Evolutionary conservation across 1,140 invertebrate species (phyloP).

Genomic region (Drosophila prosaltans): DNA sequence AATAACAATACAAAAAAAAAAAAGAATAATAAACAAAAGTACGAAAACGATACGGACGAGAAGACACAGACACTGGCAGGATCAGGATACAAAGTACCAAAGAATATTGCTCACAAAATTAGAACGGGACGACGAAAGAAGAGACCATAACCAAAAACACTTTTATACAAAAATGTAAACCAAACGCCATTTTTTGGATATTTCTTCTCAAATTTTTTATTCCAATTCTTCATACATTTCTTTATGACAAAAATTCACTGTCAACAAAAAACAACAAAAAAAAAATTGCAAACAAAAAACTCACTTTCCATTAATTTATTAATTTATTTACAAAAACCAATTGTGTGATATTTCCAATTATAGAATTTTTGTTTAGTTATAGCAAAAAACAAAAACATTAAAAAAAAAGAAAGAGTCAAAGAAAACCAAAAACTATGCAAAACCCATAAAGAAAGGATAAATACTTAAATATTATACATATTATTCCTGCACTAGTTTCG

Average conservation of each 20-base stretch:
- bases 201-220: constrained; percentile 53
- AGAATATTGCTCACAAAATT: constrained; percentile 26
- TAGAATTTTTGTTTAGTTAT: constrained; percentile 51
- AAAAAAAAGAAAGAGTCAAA: constrained; percentile 32
- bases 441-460: constrained; percentile 26
- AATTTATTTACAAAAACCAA: constrained; percentile 48
- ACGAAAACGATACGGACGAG: constrained; percentile 15
- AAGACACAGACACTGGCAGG: constrained; percentile 11
- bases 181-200: constrained; percentile 44
- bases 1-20: constrained; percentile 33
- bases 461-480: constrained; percentile 17
- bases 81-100: constrained; percentile 36
- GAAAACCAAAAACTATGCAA: constrained; percentile 51
- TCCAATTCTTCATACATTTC: constrained; percentile 58
- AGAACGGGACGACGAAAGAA: constrained; percentile 2
- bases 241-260: constrained; percentile 4
- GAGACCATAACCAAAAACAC: constrained; percentile 34
- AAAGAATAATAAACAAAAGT: neutral
- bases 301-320: constrained; percentile 51
- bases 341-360: constrained; percentile 65
- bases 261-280: constrained; percentile 10
- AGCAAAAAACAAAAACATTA: constrained; percentile 42
- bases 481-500: constrained; percentile 18
- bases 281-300: constrained; percentile 17
- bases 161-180: constrained; percentile 62